phyloP scores from a whole-genome alignment of 2,113 vertebrate species.

The Jaculus jaculus region DNA sequence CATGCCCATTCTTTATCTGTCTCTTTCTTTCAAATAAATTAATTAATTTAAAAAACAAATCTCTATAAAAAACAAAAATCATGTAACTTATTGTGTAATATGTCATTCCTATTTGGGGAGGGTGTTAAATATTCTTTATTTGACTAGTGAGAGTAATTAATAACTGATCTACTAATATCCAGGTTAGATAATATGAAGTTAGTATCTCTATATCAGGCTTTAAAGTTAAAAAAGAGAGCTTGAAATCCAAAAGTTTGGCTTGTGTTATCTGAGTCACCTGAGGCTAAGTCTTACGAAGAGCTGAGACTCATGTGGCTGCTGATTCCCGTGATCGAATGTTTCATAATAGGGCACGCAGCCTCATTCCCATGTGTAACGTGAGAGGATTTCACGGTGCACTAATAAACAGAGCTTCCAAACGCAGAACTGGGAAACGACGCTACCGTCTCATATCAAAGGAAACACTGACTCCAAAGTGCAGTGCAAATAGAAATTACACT shows the following conservation, averaged over 20 bases:
- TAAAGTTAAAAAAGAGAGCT: neutral
- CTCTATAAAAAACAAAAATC: neutral
- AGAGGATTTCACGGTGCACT: neutral
- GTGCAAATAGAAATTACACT: neutral
- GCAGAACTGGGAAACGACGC: neutral
- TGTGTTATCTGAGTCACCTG: slow-evolving; percentile 15
- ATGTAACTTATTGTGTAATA: neutral
- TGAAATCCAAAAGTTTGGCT: neutral
- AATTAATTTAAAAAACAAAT: no score
- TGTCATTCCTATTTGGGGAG: neutral
- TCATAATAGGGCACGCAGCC: slow-evolving; percentile 2
- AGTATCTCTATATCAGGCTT: neutral
- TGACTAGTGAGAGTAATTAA: neutral
- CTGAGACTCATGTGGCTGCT: neutral
- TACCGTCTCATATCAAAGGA: slow-evolving; percentile 2
- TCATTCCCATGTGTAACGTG: neutral
- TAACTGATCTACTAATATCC: slow-evolving; percentile 14
- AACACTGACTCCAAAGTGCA: neutral
- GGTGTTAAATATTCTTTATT: slow-evolving; percentile 6
- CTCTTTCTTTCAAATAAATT: no score
- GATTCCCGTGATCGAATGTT: neutral
- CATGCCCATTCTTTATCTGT: no score
- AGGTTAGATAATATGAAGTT: slow-evolving; percentile 20
- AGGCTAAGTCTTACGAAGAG: slow-evolving; percentile 24
- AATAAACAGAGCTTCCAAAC: slow-evolving; percentile 23